Evolutionary conservation across 2,113 vertebrate species (phyloP), one percentile per base, ranked within the genome.

Genomic region (Rhabdomys dilectus): DNA sequence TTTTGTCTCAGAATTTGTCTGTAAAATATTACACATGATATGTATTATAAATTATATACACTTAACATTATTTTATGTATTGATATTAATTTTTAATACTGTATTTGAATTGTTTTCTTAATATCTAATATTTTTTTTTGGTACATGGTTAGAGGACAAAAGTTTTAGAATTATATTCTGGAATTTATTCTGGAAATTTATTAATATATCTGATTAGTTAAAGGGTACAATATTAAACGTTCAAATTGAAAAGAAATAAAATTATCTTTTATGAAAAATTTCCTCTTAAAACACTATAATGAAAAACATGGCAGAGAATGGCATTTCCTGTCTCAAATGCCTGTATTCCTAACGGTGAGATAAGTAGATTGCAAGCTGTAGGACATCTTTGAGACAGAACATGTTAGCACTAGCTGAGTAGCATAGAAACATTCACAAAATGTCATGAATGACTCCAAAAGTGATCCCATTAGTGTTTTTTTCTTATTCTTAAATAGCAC

Each of bases 231-330:
- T 91, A 88, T 84, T 94, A 21, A 17, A 51, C 90, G 66, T 90
- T 95, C 94, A 56, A 82, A 91, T 90, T 94, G 90, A 76, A 95
- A 92, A 92, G 1, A 89, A 96, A 95, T 96, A 16, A 94, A 96
- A 82, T 93, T 95, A 78, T 80, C 24, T 64, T 97, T 87, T 36
- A 70, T 36, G 34, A 36, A 70, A 70, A 70, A 17, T 96, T 89
- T 95, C n/a, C 88, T 8, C 70, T 80, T 96, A 75, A 93, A 73
- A 62, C 2, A 68, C 16, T 86, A 22, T 68, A 73, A 62, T 80
- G 17, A 64, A 56, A 21, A 77, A 51, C 34, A 92, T 48, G 39
- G 21, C 15, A 42, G 7, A 12, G 36, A 39, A 26, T 26, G 3
- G 13, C 12, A 15, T 0, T 5, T 3, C 13, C n/a, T 26, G 34